These are phyloP conservation scores for Drosophila guanche DNA, from an alignment of 1,140 invertebrate species.

Conservation along the genomic window DNA sequence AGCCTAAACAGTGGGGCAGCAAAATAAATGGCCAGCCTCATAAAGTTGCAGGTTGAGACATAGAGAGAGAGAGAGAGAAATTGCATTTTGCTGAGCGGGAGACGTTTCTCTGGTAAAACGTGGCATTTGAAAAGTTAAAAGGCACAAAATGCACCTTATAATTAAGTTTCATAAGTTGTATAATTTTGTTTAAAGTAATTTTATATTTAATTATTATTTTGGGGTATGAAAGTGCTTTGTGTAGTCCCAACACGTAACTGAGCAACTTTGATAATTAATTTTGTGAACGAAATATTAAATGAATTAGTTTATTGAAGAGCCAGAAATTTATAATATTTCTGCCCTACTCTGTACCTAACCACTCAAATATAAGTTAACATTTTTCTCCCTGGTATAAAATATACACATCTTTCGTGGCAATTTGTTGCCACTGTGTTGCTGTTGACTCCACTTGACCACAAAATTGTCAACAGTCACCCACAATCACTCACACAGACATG, in stretches of 20 bases:
- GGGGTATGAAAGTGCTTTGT: not conserved
- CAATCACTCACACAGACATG: slow-evolving; percentile 12
- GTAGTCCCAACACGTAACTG: slow-evolving; percentile 14
- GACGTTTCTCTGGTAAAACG: no score
- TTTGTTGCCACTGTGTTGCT: slow-evolving; percentile 55
- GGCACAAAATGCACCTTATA: slow-evolving; percentile 9
- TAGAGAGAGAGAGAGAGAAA: no score
- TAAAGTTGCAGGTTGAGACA: slow-evolving; percentile 8
- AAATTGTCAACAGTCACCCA: slow-evolving; percentile 66
- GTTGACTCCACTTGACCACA: slow-evolving; percentile 69
- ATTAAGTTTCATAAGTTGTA: slow-evolving; percentile 21
- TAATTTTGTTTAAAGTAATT: slow-evolving; percentile 4
- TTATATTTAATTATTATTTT: slow-evolving; percentile 19
- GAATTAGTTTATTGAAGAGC: not conserved
- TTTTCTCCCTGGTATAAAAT: not conserved
- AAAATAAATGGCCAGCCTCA: slow-evolving; percentile 23
- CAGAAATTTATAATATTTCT: not conserved
- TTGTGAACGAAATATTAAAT: not conserved
- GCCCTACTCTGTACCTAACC: no score
- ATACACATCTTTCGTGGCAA: slow-evolving; percentile 17
- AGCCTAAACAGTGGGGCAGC: slow-evolving; percentile 3
- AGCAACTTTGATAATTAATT: not conserved
- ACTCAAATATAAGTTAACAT: no score
- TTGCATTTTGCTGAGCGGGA: no score
- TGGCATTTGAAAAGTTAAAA: slow-evolving; percentile 19